Base-by-base conservation (phyloP, 2,888 invertebrate species). In the Patella caerulea region DNA sequence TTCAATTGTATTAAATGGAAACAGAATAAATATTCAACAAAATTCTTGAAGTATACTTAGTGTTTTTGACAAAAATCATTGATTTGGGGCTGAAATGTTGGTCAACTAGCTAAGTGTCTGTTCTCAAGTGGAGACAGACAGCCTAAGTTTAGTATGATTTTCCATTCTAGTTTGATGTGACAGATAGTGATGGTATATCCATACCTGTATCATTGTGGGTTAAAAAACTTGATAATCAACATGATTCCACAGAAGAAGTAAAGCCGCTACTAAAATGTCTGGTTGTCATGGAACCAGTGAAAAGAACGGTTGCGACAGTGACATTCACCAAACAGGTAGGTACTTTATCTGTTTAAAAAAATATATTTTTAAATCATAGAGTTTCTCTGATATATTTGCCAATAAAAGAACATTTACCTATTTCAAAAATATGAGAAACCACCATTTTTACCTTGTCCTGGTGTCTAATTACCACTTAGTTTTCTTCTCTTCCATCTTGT, bases 171-270 rank as follows among this genome's bases (percentile, higher is more conserved):
- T 94, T 95, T 73, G 95, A 95, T 90, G 92, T 94, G 76, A 87
- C 94, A 59, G 93, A 93, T 45, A 94, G 94, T 83, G 92, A 93
- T 79, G 94, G 94, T 2, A 90, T 92, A 2, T 91, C 93, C 1
- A 92, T 94, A 3, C 94, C 94, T 81, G 94, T 94, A 0, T 95
- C 95, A 0, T 90, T 95, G 24, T 95, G 95, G 95, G 93, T 94
- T 75, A 89, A 87, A 78, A 84, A 83, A 54, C 80, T 90, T n/a
- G 84, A 83, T 14, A 4, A 59, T 9, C 24, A 72, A 72, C 0
- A 75, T 65, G 80, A 24, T 65, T 82, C 83, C 55, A 65, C 75
- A 24, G 72, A 78, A 34, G 93, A 78, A 93, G 94, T 87, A 55
- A 83, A 86, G 0, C 45, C 45, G 7, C 9, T 45, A 45, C 45